Evolutionary conservation across 2,113 vertebrate genomes (phyloP), one percentile per base, ranked within the genome.

Genomic region (Sterrhoptilus dennistouni): DNA sequence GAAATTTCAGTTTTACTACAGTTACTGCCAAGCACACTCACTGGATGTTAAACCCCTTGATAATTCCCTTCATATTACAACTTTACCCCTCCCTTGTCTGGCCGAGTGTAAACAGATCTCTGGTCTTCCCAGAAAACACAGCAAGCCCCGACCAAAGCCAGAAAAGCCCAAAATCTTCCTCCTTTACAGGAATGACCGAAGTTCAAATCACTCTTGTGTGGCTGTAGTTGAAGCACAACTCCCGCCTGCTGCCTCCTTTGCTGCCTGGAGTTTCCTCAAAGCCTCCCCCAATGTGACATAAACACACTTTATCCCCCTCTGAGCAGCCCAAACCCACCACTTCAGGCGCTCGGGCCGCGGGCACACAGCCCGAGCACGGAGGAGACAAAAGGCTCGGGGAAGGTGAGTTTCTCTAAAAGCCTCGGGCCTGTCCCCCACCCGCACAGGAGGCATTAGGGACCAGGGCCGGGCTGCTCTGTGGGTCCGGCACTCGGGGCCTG

Each of bases 51-150:
- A 91, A 21, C 24, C 52, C 35, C 66, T 86, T 36, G 63, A 16
- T 75, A 79, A 83, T 81, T 90, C 72, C 47, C 42, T 65, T 90
- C 68, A 15, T 20, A 68, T 50, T 70, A 92, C 35, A 77, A 66
- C 83, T 85, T 52, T 77, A 63, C 70, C 68, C 89, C 59, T 88
- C 64, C 63, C 42, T 79, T 83, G 78, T 74, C 68, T 66, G 66
- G 12, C 19, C 4, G 6, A 87, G 5, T 28, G 35, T n/a, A 85
- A 93, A 33, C n/a, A 90, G 70, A 86, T 5, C 33, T 6, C n/a
- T 72, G 3, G 3, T 66, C 19, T 45, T 74, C n/a, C 40, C 6
- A 40, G 53, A 47, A 75, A 77, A 45, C 7, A 33, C 54, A 53
- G 35, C 35, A 63, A 90, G 59, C 12, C 27, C 28, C 12, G 3